Evolutionary conservation across 2,797 vertebrate species (phyloP).

Genomic region (Anisognathus igniventris): DNA sequence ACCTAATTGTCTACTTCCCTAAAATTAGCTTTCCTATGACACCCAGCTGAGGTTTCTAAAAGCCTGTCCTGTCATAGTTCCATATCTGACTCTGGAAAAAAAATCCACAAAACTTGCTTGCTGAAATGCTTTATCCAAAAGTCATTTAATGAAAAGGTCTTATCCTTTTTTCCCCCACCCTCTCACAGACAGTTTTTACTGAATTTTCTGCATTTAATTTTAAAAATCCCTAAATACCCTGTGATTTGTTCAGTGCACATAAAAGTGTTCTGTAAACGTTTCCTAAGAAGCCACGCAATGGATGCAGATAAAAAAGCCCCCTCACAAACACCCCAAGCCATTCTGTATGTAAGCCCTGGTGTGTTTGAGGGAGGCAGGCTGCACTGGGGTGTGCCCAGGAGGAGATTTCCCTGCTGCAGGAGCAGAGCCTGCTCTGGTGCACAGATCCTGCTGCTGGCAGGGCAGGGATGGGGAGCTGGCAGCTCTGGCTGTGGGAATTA

Average conservation of each 20-base stretch:
- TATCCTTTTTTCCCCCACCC: background rate
- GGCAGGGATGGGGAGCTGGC: background rate
- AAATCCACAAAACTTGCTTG: background rate
- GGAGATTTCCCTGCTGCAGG: background rate
- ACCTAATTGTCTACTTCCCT: background rate
- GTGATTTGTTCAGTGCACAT: background rate
- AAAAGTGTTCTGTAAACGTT: background rate
- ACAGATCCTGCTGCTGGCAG: background rate
- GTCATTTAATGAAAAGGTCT: background rate
- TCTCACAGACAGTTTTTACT: background rate
- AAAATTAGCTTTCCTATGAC: background rate
- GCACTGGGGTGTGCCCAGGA: background rate
- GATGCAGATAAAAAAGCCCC: background rate
- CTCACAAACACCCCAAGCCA: background rate
- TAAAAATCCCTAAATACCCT: background rate
- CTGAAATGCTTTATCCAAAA: background rate
- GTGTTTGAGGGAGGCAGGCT: background rate
- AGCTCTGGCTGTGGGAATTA: background rate
- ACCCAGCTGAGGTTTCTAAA: background rate
- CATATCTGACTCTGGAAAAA: background rate
- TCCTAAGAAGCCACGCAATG: background rate
- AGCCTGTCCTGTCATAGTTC: background rate
- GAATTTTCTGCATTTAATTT: background rate
- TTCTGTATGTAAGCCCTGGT: background rate
- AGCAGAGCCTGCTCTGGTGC: rapidly evolving